Conservation (phyloP, 2,113 vertebrate species). For the Chloropsis hardwickii region DNA sequence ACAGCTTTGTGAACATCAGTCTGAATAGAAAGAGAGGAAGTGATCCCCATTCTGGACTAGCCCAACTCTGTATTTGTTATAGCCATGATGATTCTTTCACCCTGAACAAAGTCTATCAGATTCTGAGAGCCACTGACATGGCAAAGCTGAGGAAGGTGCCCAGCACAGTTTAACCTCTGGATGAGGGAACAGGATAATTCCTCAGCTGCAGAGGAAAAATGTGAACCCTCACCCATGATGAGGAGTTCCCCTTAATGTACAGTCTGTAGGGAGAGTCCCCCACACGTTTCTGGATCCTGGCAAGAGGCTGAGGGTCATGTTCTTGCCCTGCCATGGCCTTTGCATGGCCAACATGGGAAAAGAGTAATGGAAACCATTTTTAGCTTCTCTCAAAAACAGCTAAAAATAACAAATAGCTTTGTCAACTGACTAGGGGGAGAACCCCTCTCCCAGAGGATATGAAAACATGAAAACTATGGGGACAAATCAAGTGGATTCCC, state of each 20-base stretch:
- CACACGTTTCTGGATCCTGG: not conserved
- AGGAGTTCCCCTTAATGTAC: slow-evolving; percentile 37
- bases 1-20: not conserved
- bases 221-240: not conserved
- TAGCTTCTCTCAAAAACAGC: slow-evolving; percentile 28
- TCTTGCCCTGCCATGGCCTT: not conserved
- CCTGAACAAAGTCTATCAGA: rapidly evolving
- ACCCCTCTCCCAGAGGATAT: not conserved
- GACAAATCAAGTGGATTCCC: slow-evolving; percentile 61
- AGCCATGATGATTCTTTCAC: not conserved
- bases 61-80: not conserved
- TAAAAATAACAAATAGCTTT: slow-evolving; percentile 56
- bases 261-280: slow-evolving; percentile 9
- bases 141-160: not conserved
- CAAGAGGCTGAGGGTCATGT: not conserved
- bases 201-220: not conserved
- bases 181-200: not conserved
- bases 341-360: slow-evolving; percentile 25
- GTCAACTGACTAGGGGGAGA: slow-evolving; percentile 10
- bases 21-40: not conserved
- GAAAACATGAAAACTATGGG: slow-evolving; percentile 35
- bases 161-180: not conserved
- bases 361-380: slow-evolving; percentile 41
- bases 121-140: not conserved
- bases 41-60: rapidly evolving